A percentile compares a stretch with the other conserved stretches of the same genome.
Conservation (phyloP, 2,113 vertebrate genomes). For the Protobothrops mucrosquamatus region DNA sequence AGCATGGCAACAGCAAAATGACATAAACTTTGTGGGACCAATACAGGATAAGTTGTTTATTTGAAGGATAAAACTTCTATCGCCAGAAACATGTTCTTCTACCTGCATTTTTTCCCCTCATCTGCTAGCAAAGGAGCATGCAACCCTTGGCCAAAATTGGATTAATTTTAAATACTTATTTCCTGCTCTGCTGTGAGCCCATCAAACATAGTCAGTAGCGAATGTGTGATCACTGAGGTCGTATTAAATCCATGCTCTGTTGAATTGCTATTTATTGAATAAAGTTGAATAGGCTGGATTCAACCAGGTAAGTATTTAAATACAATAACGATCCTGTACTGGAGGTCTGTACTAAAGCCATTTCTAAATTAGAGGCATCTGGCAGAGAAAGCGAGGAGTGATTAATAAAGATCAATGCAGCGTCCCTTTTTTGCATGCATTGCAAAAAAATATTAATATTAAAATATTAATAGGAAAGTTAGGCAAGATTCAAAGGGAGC, state of each 20-base stretch:
- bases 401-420: neutral
- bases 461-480: neutral
- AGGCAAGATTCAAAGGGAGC: no score
- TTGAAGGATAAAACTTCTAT: neutral
- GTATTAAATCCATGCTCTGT: neutral
- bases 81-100: neutral
- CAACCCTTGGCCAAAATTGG: neutral
- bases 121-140: neutral
- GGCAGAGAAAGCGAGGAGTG: neutral
- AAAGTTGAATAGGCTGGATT: neutral
- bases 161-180: neutral
- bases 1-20: neutral
- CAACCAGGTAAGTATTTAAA: neutral
- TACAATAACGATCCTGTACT: neutral
- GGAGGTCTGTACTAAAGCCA: neutral
- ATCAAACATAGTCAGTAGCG: neutral
- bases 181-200: neutral
- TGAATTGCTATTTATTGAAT: neutral
- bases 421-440: neutral
- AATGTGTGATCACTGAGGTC: neutral
- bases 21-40: neutral
- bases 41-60: neutral
- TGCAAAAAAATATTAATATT: neutral
- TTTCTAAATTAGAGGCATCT: neutral
- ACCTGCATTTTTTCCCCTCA: neutral